Base-by-base conservation (phyloP, 2,888 invertebrate genomes). In the Epistrophella euchroma region DNA sequence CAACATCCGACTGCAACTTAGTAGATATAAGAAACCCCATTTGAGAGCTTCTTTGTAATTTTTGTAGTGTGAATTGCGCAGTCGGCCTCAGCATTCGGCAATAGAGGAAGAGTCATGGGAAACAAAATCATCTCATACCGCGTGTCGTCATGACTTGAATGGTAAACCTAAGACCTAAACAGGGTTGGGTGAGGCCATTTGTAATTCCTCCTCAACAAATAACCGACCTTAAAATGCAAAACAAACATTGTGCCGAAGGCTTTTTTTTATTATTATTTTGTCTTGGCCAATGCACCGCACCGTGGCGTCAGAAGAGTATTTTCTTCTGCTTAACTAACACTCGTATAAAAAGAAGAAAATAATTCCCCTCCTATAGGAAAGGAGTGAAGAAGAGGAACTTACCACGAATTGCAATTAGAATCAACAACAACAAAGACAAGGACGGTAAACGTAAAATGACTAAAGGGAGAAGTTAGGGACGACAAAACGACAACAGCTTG, bases 401-500 rank as follows among this genome's bases (percentile, higher is more conserved):
- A 47, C 60, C 64, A 43, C 50, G 50, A 50, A 68, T 77, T 86
- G 81, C 81, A 86, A 86, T 81, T 81, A 73, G 76, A 73, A 85
- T 43, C 28, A 60, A 76, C 75, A 32, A 66, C 56, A 80, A 58
- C 56, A 15, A 17, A 55, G 5, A 55, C n/a, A 28, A 13, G 5
- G 9, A 4, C 4, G 17, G 55, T 6, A 25, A 25, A 50, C 2
- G 6, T 22, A 50, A 50, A 22, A 47, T 19, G 10, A 19, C 1
- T 47, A 47, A 52, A 52, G 25, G 50, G 50, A 7, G 7, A 52
- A 1, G 50, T 47, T 4, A 47, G 19, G 47, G 13, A 19, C 19
- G 11, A 45, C 4, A 10, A 43, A 17, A 43, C 3, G 45, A 47
- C 1, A 19, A 11, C 19, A 11, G 19, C 11, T 47, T 47, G 11